Evolutionary conservation across 2,888 invertebrate genomes (phyloP), one percentile per base, ranked within the genome.

Genomic region (Eupithecia pulchellata): DNA sequence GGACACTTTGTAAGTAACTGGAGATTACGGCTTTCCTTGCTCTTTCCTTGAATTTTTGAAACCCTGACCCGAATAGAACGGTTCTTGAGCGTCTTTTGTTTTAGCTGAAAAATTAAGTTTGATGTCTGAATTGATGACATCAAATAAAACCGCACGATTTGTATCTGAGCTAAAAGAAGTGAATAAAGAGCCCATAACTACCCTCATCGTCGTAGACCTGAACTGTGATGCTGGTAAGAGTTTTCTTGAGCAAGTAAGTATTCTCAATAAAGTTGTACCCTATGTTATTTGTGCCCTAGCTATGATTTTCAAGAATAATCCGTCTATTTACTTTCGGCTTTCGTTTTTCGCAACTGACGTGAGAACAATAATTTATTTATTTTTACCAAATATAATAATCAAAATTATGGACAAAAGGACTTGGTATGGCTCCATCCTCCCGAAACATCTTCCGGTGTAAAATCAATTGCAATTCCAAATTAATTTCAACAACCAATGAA

Each of bases 1-100:
- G 89, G 89, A 78, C 76, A 34, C 63, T 77, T n/a, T 42, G 90
- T 91, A 82, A 88, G 87, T n/a, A 14, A 36, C 34, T 34, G 11
- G 34, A 36, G 36, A 36, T 4, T 36, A 2, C n/a, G 36, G 17
- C 17, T 52, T 52, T 58, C 60, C n/a, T 57, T 32, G 17, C 1
- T 13, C 5, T 29, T 29, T 6, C n/a, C 2, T 8, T 39, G 11
- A 11, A 34, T 1, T 34, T 11, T 1, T 4, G 17, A 39, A 17
- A 1, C 14, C 13, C 36, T 36, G 14, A n/a, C 2, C 14, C 20
- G 20, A 52, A 6, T 52, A 1, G 47, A 20, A 1, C 8, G 1
- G 3, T 2, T 39, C 17, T 39, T 17, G 5, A 17, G 17, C 1
- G 1, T 17, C 1, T n/a, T 29, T 8, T 29, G 0, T 67, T 64